Percentiles rank a stretch among this genome's conserved stretches.
These are phyloP conservation scores for Chloromyia formosa DNA, from an alignment of 2,888 invertebrate genomes.

Conservation along the genomic window DNA sequence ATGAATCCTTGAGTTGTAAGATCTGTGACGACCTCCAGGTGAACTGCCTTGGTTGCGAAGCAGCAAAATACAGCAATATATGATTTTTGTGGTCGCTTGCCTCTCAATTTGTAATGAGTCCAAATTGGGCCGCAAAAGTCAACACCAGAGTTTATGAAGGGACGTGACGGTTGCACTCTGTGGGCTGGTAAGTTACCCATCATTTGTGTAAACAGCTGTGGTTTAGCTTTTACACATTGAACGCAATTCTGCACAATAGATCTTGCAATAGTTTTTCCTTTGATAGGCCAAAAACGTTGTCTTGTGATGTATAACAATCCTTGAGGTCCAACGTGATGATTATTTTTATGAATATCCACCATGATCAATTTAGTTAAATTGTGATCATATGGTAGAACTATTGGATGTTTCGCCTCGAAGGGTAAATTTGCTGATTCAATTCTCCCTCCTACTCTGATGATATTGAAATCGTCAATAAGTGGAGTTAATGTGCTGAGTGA, in stretches of 20 bases:
- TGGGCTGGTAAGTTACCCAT: slow-evolving; percentile 53
- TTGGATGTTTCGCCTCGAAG: slow-evolving; percentile 51
- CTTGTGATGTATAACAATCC: slow-evolving; percentile 44
- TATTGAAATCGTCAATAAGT: slow-evolving; percentile 42
- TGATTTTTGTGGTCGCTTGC: slow-evolving; percentile 42
- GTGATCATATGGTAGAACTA: slow-evolving; percentile 51
- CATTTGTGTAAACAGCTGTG: slow-evolving; percentile 47
- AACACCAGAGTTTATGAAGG: slow-evolving; percentile 45
- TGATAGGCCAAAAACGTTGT: slow-evolving; percentile 52
- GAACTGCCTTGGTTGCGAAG: slow-evolving; percentile 43
- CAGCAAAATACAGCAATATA: slow-evolving; percentile 46
- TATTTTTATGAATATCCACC: slow-evolving; percentile 25
- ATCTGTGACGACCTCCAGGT: slow-evolving; percentile 39
- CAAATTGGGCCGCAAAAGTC: slow-evolving; percentile 46
- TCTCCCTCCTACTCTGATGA: slow-evolving; percentile 46
- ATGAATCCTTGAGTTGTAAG: slow-evolving; percentile 37
- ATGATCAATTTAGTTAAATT: slow-evolving; percentile 43
- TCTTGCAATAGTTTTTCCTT: slow-evolving; percentile 48
- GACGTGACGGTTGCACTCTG: slow-evolving; percentile 43
- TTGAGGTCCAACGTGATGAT: slow-evolving; percentile 41
- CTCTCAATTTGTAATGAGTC: slow-evolving; percentile 29
- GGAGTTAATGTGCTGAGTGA: background rate
- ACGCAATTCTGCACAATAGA: slow-evolving; percentile 49
- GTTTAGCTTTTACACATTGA: slow-evolving; percentile 46
- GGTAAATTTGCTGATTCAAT: slow-evolving; percentile 4